Percentiles rank a stretch among this genome's conserved stretches.
Conservation (phyloP, 2,113 vertebrate genomes). For the Odocoileus virginianus region DNA sequence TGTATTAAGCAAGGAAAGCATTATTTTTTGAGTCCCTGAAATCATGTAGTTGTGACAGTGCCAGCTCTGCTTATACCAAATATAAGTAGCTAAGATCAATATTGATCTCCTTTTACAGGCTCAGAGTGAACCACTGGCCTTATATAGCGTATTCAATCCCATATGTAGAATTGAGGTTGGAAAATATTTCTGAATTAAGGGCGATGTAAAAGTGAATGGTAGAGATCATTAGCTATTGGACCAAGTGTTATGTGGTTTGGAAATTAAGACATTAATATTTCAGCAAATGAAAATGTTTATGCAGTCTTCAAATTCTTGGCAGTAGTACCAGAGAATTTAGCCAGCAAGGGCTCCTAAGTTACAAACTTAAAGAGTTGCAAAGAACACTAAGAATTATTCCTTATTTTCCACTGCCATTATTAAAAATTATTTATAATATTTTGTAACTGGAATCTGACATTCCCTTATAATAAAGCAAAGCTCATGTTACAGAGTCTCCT, state of each 20-base stretch:
- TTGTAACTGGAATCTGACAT: neutral
- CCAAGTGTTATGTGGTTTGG: constrained; percentile 34
- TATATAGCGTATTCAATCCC: neutral
- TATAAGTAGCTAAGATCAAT: neutral
- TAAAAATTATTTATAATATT: constrained; percentile 29
- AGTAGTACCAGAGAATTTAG: constrained; percentile 21
- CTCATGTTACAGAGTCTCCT: neutral
- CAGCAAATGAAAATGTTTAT: constrained; percentile 45
- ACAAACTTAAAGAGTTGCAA: constrained; percentile 10
- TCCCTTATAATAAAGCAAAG: neutral
- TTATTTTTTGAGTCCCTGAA: neutral
- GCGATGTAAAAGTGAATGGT: neutral
- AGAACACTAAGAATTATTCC: neutral
- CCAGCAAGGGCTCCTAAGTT: neutral
- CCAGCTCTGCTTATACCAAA: neutral
- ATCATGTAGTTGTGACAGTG: neutral
- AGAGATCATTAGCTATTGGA: neutral
- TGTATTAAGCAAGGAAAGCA: neutral
- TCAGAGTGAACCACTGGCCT: neutral
- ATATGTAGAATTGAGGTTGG: neutral
- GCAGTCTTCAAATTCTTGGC: constrained; percentile 28
- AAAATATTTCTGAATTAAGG: constrained; percentile 32
- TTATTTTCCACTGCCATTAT: constrained; percentile 8
- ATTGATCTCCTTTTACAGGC: neutral
- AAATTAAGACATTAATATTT: constrained; percentile 53